These are phyloP conservation scores for Sericinus montela DNA, from an alignment of 2,888 invertebrate genomes.

Conservation along the genomic window DNA sequence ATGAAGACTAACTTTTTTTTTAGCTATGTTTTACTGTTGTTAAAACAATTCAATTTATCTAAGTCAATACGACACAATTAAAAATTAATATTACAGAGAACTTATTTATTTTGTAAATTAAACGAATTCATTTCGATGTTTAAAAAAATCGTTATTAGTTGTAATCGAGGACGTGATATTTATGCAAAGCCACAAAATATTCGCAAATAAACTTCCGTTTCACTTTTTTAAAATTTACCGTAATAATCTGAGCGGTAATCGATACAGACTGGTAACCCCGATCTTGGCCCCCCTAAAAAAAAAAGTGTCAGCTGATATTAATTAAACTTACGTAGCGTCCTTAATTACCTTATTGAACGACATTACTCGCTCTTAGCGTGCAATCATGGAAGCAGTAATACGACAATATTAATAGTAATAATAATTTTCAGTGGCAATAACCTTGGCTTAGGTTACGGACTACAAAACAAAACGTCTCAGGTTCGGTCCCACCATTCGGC, in stretches of 20 bases:
- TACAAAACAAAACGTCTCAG: no score
- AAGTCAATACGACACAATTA: no score
- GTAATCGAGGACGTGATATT: neutral
- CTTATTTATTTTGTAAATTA: no score
- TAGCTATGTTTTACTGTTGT: no score
- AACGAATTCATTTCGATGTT: no score
- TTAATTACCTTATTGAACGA: constrained; percentile 15
- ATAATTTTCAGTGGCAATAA: no score
- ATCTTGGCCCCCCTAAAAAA: constrained; percentile 6
- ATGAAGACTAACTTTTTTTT: no score
- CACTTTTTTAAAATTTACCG: constrained; percentile 10
- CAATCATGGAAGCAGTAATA: constrained; percentile 5
- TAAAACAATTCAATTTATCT: no score
- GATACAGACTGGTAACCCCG: constrained; percentile 16
- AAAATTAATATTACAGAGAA: no score
- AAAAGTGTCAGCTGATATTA: constrained; percentile 12
- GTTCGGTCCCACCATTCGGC: no score
- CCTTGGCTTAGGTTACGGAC: no score
- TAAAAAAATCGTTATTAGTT: no score
- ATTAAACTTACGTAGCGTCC: constrained; percentile 8
- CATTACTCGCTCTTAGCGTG: constrained; percentile 11
- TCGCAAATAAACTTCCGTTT: constrained; percentile 7
- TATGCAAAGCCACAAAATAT: constrained; percentile 3
- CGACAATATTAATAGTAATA: neutral
- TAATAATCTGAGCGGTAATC: constrained; percentile 8